phyloP scores from a whole-genome alignment of 2,113 vertebrate genomes.

The Megaceryle torquata region DNA sequence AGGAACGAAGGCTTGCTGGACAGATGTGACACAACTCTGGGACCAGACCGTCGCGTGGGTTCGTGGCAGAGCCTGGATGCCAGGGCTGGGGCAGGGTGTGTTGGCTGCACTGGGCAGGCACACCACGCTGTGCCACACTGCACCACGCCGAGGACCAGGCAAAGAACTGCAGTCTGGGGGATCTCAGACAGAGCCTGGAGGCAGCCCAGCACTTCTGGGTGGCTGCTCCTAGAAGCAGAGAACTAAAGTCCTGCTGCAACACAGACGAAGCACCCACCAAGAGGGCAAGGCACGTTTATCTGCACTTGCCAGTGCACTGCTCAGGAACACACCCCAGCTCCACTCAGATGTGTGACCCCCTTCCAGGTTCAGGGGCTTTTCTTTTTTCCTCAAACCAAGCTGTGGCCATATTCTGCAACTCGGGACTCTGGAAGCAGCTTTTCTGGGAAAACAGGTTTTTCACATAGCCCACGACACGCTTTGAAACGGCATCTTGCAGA shows the following conservation, averaged over 20 bases:
- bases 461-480: background rate
- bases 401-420: background rate
- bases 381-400: background rate
- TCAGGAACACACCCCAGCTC: background rate
- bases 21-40: background rate
- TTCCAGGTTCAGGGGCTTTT: background rate
- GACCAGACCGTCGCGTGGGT: accelerated
- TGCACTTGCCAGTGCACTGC: background rate
- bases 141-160: background rate
- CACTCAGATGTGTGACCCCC: accelerated
- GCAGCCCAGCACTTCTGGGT: background rate
- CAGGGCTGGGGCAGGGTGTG: background rate
- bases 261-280: background rate
- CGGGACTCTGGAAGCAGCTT: background rate
- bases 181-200: background rate
- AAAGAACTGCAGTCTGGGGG: background rate
- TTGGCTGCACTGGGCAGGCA: background rate
- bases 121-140: background rate
- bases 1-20: background rate
- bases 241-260: background rate
- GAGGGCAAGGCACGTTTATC: accelerated
- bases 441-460: background rate
- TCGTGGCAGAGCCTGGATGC: background rate
- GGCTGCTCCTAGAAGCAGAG: background rate
- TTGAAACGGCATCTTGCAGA: background rate